phyloP scores from a whole-genome alignment of 1,140 invertebrate species.

The Tetranychus cinnabarinus region DNA sequence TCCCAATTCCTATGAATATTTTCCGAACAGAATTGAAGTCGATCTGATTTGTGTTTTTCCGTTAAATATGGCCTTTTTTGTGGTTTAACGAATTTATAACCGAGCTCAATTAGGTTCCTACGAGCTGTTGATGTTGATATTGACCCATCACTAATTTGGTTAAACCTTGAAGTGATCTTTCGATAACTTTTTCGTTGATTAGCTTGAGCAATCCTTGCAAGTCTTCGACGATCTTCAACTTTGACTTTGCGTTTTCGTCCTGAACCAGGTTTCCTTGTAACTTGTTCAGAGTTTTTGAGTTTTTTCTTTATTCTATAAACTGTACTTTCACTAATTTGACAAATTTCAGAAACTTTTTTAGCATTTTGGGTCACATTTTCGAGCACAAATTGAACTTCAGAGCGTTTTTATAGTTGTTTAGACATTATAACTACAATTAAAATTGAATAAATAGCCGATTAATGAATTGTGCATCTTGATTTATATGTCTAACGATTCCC shows the following conservation, averaged over 20 bases:
- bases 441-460: too few relatives aligned
- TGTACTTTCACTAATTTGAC: too few relatives aligned
- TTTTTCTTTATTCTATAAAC: too few relatives aligned
- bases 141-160: not conserved
- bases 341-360: too few relatives aligned
- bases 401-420: too few relatives aligned
- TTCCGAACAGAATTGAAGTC: not conserved
- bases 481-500: too few relatives aligned
- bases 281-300: too few relatives aligned
- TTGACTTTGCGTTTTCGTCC: not conserved
- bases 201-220: not conserved
- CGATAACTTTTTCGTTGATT: not conserved
- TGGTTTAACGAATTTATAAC: not conserved
- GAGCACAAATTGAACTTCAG: too few relatives aligned
- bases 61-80: not conserved
- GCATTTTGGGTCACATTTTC: too few relatives aligned
- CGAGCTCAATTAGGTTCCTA: not conserved
- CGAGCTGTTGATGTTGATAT: not conserved
- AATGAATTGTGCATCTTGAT: too few relatives aligned
- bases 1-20: not conserved
- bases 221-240: not conserved
- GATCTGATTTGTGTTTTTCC: not conserved
- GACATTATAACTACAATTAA: too few relatives aligned
- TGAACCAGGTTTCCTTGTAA: too few relatives aligned
- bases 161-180: not conserved